phyloP scores from a whole-genome alignment of 2,113 vertebrate genomes.

The Carassius gibelio region DNA sequence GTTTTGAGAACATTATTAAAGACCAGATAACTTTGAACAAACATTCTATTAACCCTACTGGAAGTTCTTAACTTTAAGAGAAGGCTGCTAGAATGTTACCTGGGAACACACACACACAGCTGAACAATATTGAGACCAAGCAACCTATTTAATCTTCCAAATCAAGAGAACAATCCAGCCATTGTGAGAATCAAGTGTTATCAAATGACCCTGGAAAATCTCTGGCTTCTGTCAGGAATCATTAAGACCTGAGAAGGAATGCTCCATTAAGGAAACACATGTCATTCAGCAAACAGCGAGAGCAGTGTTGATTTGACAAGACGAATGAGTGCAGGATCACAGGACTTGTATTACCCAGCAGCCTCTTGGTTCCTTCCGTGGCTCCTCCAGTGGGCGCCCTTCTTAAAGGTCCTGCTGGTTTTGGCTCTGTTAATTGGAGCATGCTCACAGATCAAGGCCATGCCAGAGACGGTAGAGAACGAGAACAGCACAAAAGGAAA shows the following conservation, averaged over 20 bases:
- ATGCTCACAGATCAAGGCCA: slow-evolving; percentile 56
- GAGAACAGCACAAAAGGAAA: slow-evolving; percentile 54
- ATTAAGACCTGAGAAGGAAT: slow-evolving; percentile 35
- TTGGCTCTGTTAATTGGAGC: slow-evolving; percentile 65
- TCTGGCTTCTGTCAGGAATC: slow-evolving; percentile 27
- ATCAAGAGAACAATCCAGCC: not conserved
- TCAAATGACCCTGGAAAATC: slow-evolving; percentile 28
- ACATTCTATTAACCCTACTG: too few species aligned
- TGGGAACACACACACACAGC: not conserved
- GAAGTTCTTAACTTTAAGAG: too few species aligned
- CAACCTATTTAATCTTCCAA: not conserved
- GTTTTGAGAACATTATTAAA: too few species aligned
- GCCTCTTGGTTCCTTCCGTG: slow-evolving; percentile 17
- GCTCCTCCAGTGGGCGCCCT: slow-evolving; percentile 34
- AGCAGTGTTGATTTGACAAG: slow-evolving; percentile 36
- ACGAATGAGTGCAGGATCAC: slow-evolving; percentile 46
- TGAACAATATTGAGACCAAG: not conserved
- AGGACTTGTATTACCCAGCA: slow-evolving; percentile 44
- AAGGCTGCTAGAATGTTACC: too few species aligned
- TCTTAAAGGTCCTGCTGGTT: slow-evolving; percentile 59
- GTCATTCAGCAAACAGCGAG: slow-evolving; percentile 28
- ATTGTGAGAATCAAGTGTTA: not conserved
- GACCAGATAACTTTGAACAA: too few species aligned
- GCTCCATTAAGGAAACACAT: not conserved
- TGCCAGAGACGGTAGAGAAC: not conserved